These are phyloP conservation scores for Coleophora deauratella DNA, from an alignment of 2,888 invertebrate species.

Conservation along the genomic window DNA sequence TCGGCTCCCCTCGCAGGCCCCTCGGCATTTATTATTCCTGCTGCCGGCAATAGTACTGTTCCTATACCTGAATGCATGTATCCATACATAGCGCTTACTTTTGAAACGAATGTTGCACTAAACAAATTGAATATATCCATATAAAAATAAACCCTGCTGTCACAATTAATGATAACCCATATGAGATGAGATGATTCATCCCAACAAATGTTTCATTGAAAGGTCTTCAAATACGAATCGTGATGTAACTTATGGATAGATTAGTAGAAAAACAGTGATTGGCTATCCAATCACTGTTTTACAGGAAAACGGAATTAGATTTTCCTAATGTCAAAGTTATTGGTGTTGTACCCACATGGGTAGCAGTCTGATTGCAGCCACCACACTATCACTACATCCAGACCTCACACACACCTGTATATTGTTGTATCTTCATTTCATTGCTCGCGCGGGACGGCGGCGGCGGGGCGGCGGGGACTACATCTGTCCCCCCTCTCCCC, in stretches of 20 bases:
- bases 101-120: neutral
- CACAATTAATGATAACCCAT: conserved; percentile 9
- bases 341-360: too few relatives aligned
- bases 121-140: too few relatives aligned
- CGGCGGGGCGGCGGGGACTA: too few relatives aligned
- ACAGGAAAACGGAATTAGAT: conserved; percentile 15
- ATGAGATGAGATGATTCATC: too few relatives aligned
- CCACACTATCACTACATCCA: conserved; percentile 20
- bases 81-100: too few relatives aligned
- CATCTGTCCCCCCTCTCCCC: conserved; percentile 45
- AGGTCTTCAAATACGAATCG: neutral
- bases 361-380: too few relatives aligned
- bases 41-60: conserved; percentile 40
- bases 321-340: conserved; percentile 13
- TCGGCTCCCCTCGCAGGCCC: conserved; percentile 59
- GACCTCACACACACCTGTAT: conserved; percentile 62
- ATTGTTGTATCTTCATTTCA: conserved; percentile 71
- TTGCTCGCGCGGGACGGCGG: conserved; percentile 62
- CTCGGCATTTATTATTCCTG: conserved; percentile 67
- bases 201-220: too few relatives aligned
- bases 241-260: neutral
- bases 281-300: too few relatives aligned
- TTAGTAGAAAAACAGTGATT: too few relatives aligned
- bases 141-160: too few relatives aligned
- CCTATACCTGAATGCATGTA: conserved; percentile 26